Evolutionary conservation across 2,888 invertebrate species (phyloP).

Genomic region (Hololepta plana): DNA sequence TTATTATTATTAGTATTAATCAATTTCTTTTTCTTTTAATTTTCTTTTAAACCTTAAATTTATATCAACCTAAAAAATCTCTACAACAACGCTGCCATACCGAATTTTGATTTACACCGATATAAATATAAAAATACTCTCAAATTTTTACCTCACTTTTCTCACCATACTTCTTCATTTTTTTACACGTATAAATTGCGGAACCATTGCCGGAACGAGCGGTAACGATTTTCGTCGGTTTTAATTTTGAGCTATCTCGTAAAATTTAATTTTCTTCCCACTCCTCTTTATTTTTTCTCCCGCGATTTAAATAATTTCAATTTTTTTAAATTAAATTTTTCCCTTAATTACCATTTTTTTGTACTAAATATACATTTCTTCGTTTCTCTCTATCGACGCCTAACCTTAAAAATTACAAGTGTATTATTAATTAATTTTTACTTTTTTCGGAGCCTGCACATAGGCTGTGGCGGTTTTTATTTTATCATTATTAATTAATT

Average conservation of each 20-base stretch:
- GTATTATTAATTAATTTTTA: slow-evolving; percentile 9
- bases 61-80: slow-evolving; percentile 28
- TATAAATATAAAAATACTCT: slow-evolving; percentile 34
- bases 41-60: too few relatives aligned
- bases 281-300: slow-evolving; percentile 11
- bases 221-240: too few relatives aligned
- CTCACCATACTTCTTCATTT: background rate
- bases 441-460: slow-evolving; percentile 11
- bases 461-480: slow-evolving; percentile 25
- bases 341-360: slow-evolving; percentile 9
- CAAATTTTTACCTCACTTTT: slow-evolving; percentile 19
- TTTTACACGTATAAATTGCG: background rate
- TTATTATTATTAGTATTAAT: slow-evolving; percentile 23
- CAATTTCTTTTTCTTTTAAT: too few relatives aligned
- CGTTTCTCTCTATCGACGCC: slow-evolving; percentile 31
- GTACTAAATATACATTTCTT: slow-evolving; percentile 28
- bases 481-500: too few relatives aligned
- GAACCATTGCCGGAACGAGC: slow-evolving; percentile 14
- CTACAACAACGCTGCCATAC: slow-evolving; percentile 30
- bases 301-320: too few relatives aligned
- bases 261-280: slow-evolving; percentile 21
- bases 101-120: slow-evolving; percentile 34
- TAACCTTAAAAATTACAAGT: slow-evolving; percentile 27
- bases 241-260: slow-evolving; percentile 32
- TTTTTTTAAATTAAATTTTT: slow-evolving; percentile 5